Evolutionary conservation across 2,113 vertebrate genomes (phyloP).

Genomic region (Chaetodon trifascialis): DNA sequence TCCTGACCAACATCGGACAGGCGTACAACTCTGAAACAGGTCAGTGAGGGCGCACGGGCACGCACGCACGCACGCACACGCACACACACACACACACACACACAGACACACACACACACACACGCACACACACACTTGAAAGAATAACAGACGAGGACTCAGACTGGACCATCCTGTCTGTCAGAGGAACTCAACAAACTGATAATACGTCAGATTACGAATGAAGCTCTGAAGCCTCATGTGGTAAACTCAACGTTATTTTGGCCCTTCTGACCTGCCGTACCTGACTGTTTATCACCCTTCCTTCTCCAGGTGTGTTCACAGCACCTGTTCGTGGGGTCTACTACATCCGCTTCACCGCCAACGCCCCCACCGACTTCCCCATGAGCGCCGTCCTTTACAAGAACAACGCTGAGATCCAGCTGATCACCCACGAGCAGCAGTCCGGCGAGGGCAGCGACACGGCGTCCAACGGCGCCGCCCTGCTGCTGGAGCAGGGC

Average conservation of each 20-base stretch:
- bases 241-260: no score
- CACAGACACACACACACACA: no score
- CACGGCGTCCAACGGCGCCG: slow-evolving; percentile 71
- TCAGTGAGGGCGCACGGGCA: neutral
- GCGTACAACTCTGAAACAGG: slow-evolving; percentile 67
- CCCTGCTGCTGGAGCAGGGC: slow-evolving; percentile 64
- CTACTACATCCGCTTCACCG: slow-evolving; percentile 73
- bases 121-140: no score
- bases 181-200: no score
- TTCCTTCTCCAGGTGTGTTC: slow-evolving; percentile 61
- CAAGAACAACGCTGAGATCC: slow-evolving; percentile 9
- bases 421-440: slow-evolving; percentile 69
- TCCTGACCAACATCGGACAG: slow-evolving; percentile 72
- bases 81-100: no score
- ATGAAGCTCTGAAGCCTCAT: no score
- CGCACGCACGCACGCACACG: no score
- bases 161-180: no score
- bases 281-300: neutral
- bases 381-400: slow-evolving; percentile 68
- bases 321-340: slow-evolving; percentile 65
- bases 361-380: slow-evolving; percentile 61
- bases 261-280: neutral
- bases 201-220: no score
- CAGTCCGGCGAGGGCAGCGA: slow-evolving; percentile 66
- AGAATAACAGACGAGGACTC: no score